Percentiles rank a stretch among this genome's conserved stretches.
phyloP scores from a whole-genome alignment of 35 echinoderm and acorn worm species.

The Acanthaster planci region DNA sequence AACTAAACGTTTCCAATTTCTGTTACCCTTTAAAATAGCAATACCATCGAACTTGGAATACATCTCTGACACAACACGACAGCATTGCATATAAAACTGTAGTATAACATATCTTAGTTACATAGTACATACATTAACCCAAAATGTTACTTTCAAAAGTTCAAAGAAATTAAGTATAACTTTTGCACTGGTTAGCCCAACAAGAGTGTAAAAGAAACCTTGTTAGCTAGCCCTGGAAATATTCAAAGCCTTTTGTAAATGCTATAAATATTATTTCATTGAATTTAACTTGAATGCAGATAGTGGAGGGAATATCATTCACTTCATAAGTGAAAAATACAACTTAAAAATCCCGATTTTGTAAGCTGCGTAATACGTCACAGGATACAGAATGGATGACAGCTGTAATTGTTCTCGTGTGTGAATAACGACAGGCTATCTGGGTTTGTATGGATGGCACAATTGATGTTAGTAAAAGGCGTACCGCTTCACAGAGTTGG shows the following conservation, averaged over 20 bases:
- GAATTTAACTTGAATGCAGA: not conserved
- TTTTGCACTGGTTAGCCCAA: no score
- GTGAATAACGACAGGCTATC: not conserved
- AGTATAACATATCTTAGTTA: no score
- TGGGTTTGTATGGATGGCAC: not conserved
- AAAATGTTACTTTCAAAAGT: no score
- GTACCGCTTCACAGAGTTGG: not conserved
- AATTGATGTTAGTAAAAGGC: not conserved
- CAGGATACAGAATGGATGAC: not conserved
- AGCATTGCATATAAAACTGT: no score
- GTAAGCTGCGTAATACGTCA: not conserved
- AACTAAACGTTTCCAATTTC: no score
- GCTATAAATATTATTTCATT: not conserved
- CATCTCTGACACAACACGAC: no score
- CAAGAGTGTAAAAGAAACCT: no score
- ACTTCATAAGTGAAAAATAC: not conserved
- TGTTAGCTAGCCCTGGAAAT: no score
- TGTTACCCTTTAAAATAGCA: no score
- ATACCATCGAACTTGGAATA: no score
- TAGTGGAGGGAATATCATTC: not conserved
- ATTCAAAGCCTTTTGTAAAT: not conserved
- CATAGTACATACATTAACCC: no score
- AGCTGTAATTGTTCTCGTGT: constrained; percentile 5
- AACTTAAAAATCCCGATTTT: not conserved
- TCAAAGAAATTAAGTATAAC: no score